phyloP scores from a whole-genome alignment of 2,797 vertebrate genomes.

The Neosilurus hyrtlii region DNA sequence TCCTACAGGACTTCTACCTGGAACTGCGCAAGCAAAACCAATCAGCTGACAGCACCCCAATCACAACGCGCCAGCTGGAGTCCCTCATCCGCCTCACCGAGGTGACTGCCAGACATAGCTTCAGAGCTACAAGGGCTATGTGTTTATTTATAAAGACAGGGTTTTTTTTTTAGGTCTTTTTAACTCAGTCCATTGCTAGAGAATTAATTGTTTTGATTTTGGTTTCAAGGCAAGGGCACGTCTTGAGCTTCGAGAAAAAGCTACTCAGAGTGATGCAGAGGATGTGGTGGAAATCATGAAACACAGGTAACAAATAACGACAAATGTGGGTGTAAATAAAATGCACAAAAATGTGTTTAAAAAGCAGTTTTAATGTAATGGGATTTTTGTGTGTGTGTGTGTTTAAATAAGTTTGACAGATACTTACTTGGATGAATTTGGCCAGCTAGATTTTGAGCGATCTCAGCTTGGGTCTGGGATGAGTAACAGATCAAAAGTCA shows the following conservation, averaged over 20 bases:
- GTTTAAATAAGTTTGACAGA: slow-evolving; percentile 79
- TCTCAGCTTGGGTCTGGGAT: slow-evolving; percentile 95
- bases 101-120: slow-evolving; percentile 62
- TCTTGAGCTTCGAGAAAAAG: slow-evolving; percentile 89
- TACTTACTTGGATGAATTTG: slow-evolving; percentile 93
- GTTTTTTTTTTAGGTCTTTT: background rate
- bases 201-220: slow-evolving; percentile 7
- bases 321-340: background rate
- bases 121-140: background rate
- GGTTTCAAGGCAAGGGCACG: slow-evolving; percentile 85
- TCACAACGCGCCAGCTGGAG: slow-evolving; percentile 94
- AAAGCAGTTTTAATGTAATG: background rate
- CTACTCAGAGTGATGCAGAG: slow-evolving; percentile 86
- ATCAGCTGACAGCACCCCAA: slow-evolving; percentile 82
- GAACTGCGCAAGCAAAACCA: slow-evolving; percentile 89
- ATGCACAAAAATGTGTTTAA: no score
- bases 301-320: slow-evolving; percentile 78
- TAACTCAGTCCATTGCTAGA: background rate
- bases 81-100: slow-evolving; percentile 93
- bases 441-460: slow-evolving; percentile 91
- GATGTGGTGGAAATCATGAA: slow-evolving; percentile 99
- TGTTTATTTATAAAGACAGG: background rate
- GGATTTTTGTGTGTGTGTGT: background rate
- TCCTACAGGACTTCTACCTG: slow-evolving; percentile 91
- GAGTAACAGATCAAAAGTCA: slow-evolving; percentile 89